A percentile compares a stretch with the other conserved stretches of the same genome.
phyloP scores from a whole-genome alignment of 1,140 invertebrate species.

The Capitella teleta region DNA sequence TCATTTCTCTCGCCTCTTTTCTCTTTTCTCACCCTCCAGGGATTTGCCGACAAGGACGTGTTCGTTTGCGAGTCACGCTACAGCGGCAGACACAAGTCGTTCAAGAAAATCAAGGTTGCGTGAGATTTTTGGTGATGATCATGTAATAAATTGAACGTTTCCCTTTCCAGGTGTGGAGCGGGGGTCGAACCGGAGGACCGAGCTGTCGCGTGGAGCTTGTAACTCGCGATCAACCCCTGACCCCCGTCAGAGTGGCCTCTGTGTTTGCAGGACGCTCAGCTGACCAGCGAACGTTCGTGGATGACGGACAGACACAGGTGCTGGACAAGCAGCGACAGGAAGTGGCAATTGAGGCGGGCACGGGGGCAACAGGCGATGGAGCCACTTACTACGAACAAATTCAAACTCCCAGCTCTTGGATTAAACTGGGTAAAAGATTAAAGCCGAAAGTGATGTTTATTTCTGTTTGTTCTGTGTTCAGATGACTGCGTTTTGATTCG shows the following conservation, averaged over 20 bases:
- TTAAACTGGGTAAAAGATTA: no score
- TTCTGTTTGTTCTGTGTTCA: background rate
- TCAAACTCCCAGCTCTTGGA: no score
- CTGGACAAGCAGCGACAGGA: slow-evolving; percentile 29
- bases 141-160: no score
- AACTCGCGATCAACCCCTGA: slow-evolving; percentile 59
- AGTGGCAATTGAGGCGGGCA: slow-evolving; percentile 16
- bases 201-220: slow-evolving; percentile 54
- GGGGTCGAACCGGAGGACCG: no score
- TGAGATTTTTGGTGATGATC: no score
- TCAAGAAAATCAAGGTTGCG: slow-evolving; percentile 89
- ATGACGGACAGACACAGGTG: slow-evolving; percentile 28
- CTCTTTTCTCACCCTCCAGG: no score
- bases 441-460: background rate
- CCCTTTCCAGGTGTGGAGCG: no score
- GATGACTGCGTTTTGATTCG: background rate
- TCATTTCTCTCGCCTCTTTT: no score
- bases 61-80: slow-evolving; percentile 96
- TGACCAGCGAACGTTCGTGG: slow-evolving; percentile 51
- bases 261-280: slow-evolving; percentile 67
- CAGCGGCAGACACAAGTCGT: slow-evolving; percentile 66
- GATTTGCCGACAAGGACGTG: slow-evolving; percentile 83
- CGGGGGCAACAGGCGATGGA: background rate
- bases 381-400: no score
- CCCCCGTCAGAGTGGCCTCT: slow-evolving; percentile 77